phyloP scores from a whole-genome alignment of 2,888 invertebrate species.

The Drosophila acutilabella region DNA sequence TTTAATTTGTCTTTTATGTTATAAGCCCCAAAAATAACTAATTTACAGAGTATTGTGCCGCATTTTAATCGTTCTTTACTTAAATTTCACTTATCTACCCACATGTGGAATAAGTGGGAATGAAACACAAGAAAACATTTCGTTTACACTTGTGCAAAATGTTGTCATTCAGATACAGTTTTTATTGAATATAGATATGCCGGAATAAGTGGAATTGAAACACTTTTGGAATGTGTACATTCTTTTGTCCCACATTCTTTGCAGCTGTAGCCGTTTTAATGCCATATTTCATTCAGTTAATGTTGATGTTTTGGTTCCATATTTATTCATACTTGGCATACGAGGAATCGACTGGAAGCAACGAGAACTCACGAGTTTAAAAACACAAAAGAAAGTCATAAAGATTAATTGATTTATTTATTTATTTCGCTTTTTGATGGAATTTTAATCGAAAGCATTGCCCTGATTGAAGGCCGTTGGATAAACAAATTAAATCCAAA shows the following conservation, averaged over 20 bases:
- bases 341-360: conserved; percentile 14
- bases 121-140: background rate
- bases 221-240: background rate
- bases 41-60: too few relatives aligned
- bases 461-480: conserved; percentile 59
- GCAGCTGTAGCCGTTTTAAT: background rate
- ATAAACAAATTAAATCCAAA: conserved; percentile 10
- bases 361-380: conserved; percentile 2
- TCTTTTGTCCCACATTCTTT: background rate
- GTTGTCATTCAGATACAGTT: background rate
- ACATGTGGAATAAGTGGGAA: too few relatives aligned
- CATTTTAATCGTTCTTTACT: too few relatives aligned
- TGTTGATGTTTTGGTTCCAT: background rate
- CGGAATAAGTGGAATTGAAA: background rate
- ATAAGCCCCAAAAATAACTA: too few relatives aligned
- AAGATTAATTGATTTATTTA: conserved; percentile 67
- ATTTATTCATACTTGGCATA: background rate
- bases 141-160: background rate
- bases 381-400: conserved; percentile 41
- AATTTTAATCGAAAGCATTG: conserved; percentile 69
- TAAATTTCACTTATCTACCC: too few relatives aligned
- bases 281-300: background rate
- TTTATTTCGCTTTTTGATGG: conserved; percentile 44
- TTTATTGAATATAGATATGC: background rate
- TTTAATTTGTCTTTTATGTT: too few relatives aligned